Base-by-base conservation (phyloP, 2,888 invertebrate genomes). In the Spilarctia lutea region DNA sequence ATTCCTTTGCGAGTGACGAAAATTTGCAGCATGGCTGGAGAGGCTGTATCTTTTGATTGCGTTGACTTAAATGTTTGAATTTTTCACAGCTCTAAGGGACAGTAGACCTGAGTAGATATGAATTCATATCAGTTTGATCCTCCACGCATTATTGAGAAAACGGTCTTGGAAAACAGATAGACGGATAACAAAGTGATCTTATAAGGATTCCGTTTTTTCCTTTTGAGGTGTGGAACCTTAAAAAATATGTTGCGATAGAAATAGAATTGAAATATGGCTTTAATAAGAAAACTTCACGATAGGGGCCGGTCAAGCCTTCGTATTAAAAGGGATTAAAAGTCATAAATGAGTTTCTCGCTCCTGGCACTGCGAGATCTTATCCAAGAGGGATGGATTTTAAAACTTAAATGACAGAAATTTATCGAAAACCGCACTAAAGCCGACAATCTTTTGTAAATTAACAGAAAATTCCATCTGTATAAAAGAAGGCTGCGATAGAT, bases 261-360 rank as follows among this genome's bases (percentile, higher is more conserved):
- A 6, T 60, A 30, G 27, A 60, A 30, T 16, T 60, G n/a, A 60
- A 60, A 60, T 60, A n/a, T n/a, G 60, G 11, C 30, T 60, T 60
- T 27, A 60, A 60, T 60, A 60, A 60, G 27, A 27, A 60, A 60
- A 60, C 60, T 60, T 60, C 16, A 52, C 20, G 52, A 52, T 10
- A 16, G 27, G 0, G 16, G 27, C 27, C 27, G 27, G 60, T 27
- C 27, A n/a, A 60, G 27, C 27, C 16, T 60, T 60, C 60, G 60
- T 16, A 60, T 60, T 60, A 60, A 60, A 60, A 27, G 27, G 60
- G 60, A 60, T 60, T 60, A n/a, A n/a, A 60, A 60, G 27, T 60
- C 27, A 60, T n/a, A 30, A 60, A 60, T 60, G 60, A 60, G 60
- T 60, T 60, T 60, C n/a, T 16, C 60, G 60, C 60, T n/a, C 16